Evolutionary conservation across 2,888 invertebrate genomes (phyloP).

Genomic region (Sphinx pinastri): DNA sequence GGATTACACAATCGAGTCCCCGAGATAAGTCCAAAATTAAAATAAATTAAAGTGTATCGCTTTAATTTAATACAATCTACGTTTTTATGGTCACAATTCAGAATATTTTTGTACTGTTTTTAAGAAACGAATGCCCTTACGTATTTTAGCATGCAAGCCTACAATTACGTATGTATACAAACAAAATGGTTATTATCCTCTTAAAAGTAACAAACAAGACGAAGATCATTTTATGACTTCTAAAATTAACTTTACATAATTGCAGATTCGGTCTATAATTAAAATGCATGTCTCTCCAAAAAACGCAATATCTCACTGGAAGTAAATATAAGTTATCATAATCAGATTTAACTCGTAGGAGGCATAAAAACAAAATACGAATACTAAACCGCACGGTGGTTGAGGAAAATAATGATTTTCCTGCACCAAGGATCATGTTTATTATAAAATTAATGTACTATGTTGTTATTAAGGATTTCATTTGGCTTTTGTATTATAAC

Average conservation of each 20-base stretch:
- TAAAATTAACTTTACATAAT: too few relatives aligned
- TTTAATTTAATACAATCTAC: neutral
- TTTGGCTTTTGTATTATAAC: neutral
- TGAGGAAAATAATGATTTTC: conserved; percentile 37
- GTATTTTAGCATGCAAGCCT: too few relatives aligned
- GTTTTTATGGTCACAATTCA: too few relatives aligned
- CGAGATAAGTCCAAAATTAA: neutral
- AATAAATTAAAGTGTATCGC: neutral
- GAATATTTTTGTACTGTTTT: too few relatives aligned
- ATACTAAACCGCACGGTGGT: neutral
- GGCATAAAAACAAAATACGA: neutral
- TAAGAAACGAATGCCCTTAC: too few relatives aligned
- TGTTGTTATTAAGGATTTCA: neutral
- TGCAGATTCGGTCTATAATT: neutral
- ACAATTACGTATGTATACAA: too few relatives aligned
- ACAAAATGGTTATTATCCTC: too few relatives aligned
- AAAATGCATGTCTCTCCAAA: neutral
- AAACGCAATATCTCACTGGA: neutral
- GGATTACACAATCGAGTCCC: neutral
- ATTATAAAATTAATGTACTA: neutral
- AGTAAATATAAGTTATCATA: neutral
- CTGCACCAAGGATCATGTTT: conserved; percentile 31
- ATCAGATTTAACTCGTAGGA: neutral
- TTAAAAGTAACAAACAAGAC: too few relatives aligned
- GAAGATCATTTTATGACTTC: too few relatives aligned